phyloP scores from a whole-genome alignment of 2,113 vertebrate species.

The Camelus dromedarius region DNA sequence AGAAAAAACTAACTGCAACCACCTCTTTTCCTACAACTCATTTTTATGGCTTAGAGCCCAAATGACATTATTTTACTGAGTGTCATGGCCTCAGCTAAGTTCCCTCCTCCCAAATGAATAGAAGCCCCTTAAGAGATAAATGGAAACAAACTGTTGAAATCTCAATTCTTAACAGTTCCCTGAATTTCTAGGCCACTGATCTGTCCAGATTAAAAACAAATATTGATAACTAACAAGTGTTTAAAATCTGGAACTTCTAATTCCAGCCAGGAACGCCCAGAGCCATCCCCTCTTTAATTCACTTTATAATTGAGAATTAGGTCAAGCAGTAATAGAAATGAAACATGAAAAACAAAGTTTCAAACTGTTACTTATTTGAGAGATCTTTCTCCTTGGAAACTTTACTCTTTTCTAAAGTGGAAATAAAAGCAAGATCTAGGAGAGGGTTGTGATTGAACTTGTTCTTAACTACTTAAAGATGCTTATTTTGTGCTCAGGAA shows the following conservation, averaged over 20 bases:
- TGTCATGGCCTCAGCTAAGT: background rate
- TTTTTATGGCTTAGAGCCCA: background rate
- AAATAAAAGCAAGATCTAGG: background rate
- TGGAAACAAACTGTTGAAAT: background rate
- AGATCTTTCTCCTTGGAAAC: background rate
- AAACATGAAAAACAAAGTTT: background rate
- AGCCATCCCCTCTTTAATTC: background rate
- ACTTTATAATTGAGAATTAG: background rate
- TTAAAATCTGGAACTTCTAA: constrained; percentile 25
- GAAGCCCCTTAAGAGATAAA: background rate
- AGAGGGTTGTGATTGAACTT: background rate
- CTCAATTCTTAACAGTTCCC: background rate
- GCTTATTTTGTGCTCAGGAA: background rate
- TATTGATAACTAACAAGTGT: background rate
- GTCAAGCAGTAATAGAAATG: background rate
- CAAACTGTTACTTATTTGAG: background rate
- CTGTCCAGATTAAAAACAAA: background rate
- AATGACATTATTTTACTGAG: background rate
- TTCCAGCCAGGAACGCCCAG: background rate
- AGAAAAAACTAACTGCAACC: background rate
- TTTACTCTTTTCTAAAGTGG: background rate
- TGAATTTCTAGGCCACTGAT: background rate
- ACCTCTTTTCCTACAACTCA: background rate
- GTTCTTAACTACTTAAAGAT: background rate
- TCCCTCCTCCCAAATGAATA: background rate